Percentiles rank a stretch among this genome's conserved stretches.
Evolutionary conservation across 2,797 vertebrate species (phyloP).

Genomic region (Urocyon cinereoargenteus): DNA sequence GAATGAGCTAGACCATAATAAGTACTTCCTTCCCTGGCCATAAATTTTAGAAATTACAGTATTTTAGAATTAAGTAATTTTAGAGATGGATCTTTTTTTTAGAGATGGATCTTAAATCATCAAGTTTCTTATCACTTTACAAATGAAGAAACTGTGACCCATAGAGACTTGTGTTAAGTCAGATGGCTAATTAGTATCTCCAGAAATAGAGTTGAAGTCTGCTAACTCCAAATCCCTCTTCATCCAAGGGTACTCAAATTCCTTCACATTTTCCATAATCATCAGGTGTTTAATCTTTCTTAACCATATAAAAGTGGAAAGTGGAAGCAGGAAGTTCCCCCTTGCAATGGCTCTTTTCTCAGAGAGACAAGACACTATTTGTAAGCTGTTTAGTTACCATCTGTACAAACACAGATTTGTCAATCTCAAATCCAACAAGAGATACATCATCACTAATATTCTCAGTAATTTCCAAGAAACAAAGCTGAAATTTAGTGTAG

Average conservation of each 20-base stretch:
- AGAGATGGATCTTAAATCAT: constrained; percentile 32
- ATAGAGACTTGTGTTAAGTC: neutral
- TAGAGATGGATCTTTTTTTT: neutral
- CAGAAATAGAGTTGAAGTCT: constrained; percentile 11
- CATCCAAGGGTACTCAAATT: constrained; percentile 6
- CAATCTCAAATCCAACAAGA: neutral
- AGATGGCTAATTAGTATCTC: neutral
- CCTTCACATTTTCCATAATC: constrained; percentile 41
- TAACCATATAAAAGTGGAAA: neutral
- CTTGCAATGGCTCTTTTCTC: neutral
- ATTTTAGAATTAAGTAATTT: constrained; percentile 56
- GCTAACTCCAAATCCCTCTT: constrained; percentile 11
- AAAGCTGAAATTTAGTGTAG: constrained; percentile 15
- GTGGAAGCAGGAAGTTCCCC: neutral
- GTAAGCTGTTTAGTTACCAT: neutral
- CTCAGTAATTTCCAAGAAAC: neutral
- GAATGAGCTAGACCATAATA: neutral
- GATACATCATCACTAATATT: constrained; percentile 13
- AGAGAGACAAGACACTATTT: neutral
- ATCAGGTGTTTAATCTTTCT: constrained; percentile 29
- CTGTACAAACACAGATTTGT: neutral
- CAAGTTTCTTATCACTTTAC: constrained; percentile 6
- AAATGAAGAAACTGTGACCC: neutral
- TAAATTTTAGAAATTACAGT: constrained; percentile 53
- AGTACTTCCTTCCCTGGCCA: constrained; percentile 11